Evolutionary conservation across 1,140 invertebrate genomes (phyloP), one percentile per base, ranked within the genome.

Genomic region (Leptinotarsa lineolata): DNA sequence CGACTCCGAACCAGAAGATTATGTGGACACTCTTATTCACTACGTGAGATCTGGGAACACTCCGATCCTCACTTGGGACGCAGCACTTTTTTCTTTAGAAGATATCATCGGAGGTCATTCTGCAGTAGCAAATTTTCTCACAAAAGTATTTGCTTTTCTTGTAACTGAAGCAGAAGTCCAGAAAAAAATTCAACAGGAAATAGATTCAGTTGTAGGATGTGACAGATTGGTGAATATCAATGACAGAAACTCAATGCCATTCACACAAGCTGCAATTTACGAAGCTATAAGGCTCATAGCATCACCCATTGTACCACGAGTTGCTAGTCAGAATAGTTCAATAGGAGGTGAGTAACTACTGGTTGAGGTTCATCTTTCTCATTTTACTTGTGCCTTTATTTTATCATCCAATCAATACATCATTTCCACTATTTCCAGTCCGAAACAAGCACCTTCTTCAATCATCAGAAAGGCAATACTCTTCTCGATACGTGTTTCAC

Each of bases 281-380:
- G 95, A 97, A 85, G 89, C 91, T 0, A 86, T 96, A 1, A 86
- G 95, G 70, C 85, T 92, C 67, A 91, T 94, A 2, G 91, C 93
- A 0, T 96, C 95, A 1, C 94, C 94, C 0, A 96, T 97, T 69
- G 95, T 97, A 0, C 95, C 95, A 1, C 94, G 96, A 81, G 93
- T 96, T 0, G 92, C 94, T 1, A 95, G 90, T 48, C 89, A 92
- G 78, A 90, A 93, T 73, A 91, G 91, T 11, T 86, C 88, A 0
- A 89, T 97, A 59, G 87, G 89, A 72, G 94, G 81, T 83, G 76
- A 77, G 74, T 75, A 16, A n/a, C 13, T 63, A 22, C 8, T 39
- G n/a, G n/a, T n/a, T 11, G 30, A 30, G 30, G 8, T 8, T 11
- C 0, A 11, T 30, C 6, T 30, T 5, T 30, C 30, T 30, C 3